Base-by-base conservation (phyloP, 92 coral and sea anemone species). In the Palythoa grandiflora region DNA sequence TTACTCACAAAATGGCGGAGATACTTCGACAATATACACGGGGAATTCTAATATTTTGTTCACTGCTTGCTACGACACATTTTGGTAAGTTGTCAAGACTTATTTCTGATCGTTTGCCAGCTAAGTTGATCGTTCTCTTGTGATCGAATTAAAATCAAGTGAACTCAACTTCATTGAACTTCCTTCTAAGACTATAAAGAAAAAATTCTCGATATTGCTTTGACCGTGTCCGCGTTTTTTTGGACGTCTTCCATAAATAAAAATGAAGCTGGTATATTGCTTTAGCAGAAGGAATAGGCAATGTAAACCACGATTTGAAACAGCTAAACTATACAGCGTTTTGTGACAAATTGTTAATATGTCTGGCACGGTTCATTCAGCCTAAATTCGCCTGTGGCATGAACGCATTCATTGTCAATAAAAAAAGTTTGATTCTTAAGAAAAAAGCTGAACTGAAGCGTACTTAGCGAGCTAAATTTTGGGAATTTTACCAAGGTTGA, bases 1-100 rank as follows among this genome's bases (percentile, higher is more conserved):
- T 55, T 16, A 79, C n/a, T 19, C 38, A 38, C 84, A 79, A 79
- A 19, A 79, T 79, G 84, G 84, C 73, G 73, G 57, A n/a, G 55
- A 38, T 79, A 68, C 36, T 59, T 79, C 71, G 52, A 57, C 54
- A 54, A 38, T 79, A 14, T 8, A 28, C 66, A 38, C 57, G 37
- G 65, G 84, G 72, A 59, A 21, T 79, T 59, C 20, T 79, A 0
- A 39, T 79, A 79, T 38, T 63, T 38, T 59, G 17, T 28, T 9
- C 71, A 39, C 84, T 79, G 72, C 19, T 79, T 3, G 48, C 66
- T 16, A 60, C 84, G 44, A 79, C 73, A 6, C 38, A 17, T 51
- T 61, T 50, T 37, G 84, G 84, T 79, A 51, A 79, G 84, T 79
- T 61, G 8, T 79, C 13, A 59, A 59, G 9, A 59, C 73, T 59